Evolutionary conservation across 1,140 invertebrate genomes (phyloP).

Genomic region (Dreissena rostriformis): DNA sequence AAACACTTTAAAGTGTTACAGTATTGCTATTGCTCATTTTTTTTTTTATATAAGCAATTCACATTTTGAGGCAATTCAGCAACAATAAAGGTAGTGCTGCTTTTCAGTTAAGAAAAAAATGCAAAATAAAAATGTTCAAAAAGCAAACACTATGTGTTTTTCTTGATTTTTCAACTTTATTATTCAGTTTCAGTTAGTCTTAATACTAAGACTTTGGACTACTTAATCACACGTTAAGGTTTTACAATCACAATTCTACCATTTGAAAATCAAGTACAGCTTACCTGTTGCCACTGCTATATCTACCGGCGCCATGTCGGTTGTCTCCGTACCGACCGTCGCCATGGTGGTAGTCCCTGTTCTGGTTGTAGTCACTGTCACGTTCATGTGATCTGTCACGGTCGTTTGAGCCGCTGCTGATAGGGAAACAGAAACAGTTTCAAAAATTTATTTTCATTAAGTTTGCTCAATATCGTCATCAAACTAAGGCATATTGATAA

Average conservation of each 20-base stretch:
- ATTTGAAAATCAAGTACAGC: not conserved
- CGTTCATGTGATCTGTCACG: conserved; percentile 54
- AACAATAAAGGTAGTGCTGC: not conserved
- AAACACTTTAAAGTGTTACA: no score
- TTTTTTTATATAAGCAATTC: no score
- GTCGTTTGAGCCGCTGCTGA: conserved; percentile 10
- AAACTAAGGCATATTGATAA: no score
- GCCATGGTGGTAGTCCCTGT: conserved; percentile 21
- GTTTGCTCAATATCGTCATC: no score
- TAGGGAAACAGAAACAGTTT: conserved; percentile 6
- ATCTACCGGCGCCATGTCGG: conserved; percentile 14
- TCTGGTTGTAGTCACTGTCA: conserved; percentile 41
- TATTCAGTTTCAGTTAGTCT: not conserved
- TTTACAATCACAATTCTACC: no score
- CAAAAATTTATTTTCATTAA: no score
- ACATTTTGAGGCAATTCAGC: no score
- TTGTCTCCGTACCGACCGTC: conserved; percentile 31
- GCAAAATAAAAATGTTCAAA: no score
- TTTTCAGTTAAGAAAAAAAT: not conserved
- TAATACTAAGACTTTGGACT: not conserved
- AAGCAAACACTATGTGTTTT: not conserved
- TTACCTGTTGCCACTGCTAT: not conserved
- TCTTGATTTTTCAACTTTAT: not conserved
- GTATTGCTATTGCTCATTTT: no score
- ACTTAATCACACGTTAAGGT: not conserved